These are phyloP conservation scores for Itoplectis maculator DNA, from an alignment of 2,888 invertebrate species.

Conservation along the genomic window DNA sequence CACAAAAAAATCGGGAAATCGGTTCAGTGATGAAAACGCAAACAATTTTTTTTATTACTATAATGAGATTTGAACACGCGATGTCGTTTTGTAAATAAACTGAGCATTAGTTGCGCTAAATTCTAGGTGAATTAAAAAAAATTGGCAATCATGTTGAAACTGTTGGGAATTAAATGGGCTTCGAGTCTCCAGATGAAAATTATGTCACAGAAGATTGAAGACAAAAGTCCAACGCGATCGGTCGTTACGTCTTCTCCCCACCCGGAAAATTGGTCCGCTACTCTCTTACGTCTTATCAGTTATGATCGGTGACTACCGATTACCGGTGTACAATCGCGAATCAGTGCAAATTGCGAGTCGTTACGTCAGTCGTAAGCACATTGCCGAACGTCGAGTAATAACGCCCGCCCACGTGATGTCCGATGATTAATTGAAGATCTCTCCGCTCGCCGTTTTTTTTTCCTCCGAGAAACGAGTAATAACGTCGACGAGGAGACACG, in stretches of 20 bases:
- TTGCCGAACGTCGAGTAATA: background rate
- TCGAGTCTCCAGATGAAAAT: background rate
- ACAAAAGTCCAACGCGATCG: background rate
- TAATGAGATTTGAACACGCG: background rate
- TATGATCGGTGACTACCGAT: background rate
- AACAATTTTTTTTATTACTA: background rate
- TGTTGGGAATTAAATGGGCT: background rate
- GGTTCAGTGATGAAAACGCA: background rate
- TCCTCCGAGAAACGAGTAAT: background rate
- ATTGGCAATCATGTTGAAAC: background rate
- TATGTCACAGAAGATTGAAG: background rate
- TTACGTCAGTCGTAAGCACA: slow-evolving; percentile 2
- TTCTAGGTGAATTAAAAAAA: background rate
- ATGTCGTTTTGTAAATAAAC: background rate
- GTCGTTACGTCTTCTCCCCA: background rate
- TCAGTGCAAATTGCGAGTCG: slow-evolving; percentile 19
- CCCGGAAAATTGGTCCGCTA: background rate
- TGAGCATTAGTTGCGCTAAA: background rate
- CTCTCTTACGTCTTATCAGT: background rate
- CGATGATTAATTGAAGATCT: background rate
- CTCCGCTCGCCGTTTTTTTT: background rate
- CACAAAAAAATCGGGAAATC: background rate
- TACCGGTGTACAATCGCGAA: background rate
- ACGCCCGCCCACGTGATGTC: background rate
- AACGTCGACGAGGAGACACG: background rate